Base-by-base conservation (phyloP, 1,140 invertebrate genomes). In the Calephelis nemesis region DNA sequence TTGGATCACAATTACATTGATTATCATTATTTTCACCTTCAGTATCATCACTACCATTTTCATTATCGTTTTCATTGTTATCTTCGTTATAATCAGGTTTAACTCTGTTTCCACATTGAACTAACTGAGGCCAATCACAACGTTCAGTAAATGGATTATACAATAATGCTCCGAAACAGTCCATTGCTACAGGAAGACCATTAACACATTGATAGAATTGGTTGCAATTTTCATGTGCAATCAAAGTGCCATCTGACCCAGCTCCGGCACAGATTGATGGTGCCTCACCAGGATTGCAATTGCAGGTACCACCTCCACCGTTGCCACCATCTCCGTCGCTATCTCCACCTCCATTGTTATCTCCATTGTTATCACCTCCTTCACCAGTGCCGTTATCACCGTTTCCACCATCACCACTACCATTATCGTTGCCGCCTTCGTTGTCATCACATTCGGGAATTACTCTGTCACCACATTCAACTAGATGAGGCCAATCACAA, bases 401-500 rank as follows among this genome's bases (percentile, higher is more conserved):
- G 9, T 30, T 54, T 4, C 19, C 52, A 30, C 50, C 13, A 19
- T 19, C 19, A 10, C 50, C 50, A 10, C 8, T 60, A 47, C 13
- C 63, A n/a, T 49, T 64, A 13, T 47, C 75, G 13, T 69, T 45
- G 12, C 42, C 65, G n/a, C 54, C 47, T 42, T 63, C 67, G 12
- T 71, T 58, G 15, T 70, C 63, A 60, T 66, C 50, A 13, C 19
- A 5, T 13, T 7, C 42, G 7, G 62, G 62, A 1, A 13, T 5
- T 10, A 15, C n/a, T 47, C 62, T 63, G 9, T 73, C 68, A 12
- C 73, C 76, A 58, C 83, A 85, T 0, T 74, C 49, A 11, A 97
- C 93, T 74, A 92, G 85, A 62, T 92, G 65, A 47, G 94, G 87
- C 93, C 94, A 92, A 76, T 95, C 92, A 79, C 95, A 93, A 62